Percentiles rank a stretch among this genome's conserved stretches.
Conservation (phyloP, 2,888 invertebrate genomes). For the Hirtodrosophila confusa region DNA sequence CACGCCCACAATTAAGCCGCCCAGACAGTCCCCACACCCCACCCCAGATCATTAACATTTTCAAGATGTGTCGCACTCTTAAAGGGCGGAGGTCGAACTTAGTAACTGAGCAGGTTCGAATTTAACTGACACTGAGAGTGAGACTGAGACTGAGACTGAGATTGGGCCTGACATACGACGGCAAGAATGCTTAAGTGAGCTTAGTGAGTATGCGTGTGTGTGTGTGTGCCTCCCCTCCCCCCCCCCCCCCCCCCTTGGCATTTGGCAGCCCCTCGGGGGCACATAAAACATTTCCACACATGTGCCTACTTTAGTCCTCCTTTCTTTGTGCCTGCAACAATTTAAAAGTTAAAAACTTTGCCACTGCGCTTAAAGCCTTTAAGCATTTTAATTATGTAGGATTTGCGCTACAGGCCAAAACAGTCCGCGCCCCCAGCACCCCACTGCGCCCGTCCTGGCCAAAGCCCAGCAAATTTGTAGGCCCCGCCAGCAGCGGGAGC, state of each 20-base stretch:
- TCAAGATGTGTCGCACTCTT: slow-evolving; percentile 17
- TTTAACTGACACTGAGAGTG: no score
- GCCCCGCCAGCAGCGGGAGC: slow-evolving; percentile 41
- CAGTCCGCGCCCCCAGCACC: slow-evolving; percentile 11
- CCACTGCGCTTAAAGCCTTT: slow-evolving; percentile 72
- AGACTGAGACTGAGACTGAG: no score
- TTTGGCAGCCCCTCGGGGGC: not conserved
- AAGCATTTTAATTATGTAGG: slow-evolving; percentile 78
- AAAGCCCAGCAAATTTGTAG: slow-evolving; percentile 64
- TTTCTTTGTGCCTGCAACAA: slow-evolving; percentile 49
- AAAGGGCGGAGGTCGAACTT: no score
- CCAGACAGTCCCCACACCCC: slow-evolving; percentile 15
- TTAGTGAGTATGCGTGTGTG: slow-evolving; percentile 28
- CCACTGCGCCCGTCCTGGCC: slow-evolving; percentile 4
- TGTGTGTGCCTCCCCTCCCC: no score
- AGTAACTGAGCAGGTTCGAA: no score
- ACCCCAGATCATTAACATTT: slow-evolving; percentile 46
- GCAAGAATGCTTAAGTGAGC: slow-evolving; percentile 74
- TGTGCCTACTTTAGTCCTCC: slow-evolving; percentile 55
- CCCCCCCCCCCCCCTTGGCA: no score
- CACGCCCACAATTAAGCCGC: slow-evolving; percentile 22
- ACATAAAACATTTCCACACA: slow-evolving; percentile 58
- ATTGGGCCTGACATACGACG: slow-evolving; percentile 14
- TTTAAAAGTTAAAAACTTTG: slow-evolving; percentile 73
- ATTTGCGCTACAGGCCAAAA: slow-evolving; percentile 58